Evolutionary conservation across 1,140 invertebrate species (phyloP).

Genomic region (Caenorhabditis remanei): DNA sequence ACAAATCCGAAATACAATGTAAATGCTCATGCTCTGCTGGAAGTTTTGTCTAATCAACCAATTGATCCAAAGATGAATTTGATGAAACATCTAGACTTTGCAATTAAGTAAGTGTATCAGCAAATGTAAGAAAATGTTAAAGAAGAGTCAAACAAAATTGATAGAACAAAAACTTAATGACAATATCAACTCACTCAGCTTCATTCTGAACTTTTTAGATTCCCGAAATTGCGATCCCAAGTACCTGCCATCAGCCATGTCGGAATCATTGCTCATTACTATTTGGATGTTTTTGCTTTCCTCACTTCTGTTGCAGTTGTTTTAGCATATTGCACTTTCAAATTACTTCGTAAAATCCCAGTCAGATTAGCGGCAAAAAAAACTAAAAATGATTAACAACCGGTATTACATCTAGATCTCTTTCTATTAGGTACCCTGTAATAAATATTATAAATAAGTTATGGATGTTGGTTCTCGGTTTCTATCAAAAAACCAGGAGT

Average conservation of each 20-base stretch:
- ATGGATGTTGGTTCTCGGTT: too few relatives aligned
- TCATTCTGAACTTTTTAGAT: not conserved
- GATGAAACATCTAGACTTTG: slow-evolving; percentile 34
- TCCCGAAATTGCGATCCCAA: slow-evolving; percentile 12
- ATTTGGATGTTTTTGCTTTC: not conserved
- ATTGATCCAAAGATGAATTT: slow-evolving; percentile 44
- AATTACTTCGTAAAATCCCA: not conserved
- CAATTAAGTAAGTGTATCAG: not conserved
- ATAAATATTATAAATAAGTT: too few relatives aligned
- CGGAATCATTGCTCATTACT: not conserved
- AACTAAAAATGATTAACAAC: slow-evolving; percentile 1
- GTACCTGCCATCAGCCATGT: not conserved
- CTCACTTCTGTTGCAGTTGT: not conserved
- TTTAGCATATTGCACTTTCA: not conserved
- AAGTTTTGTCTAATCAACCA: not conserved
- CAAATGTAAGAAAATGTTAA: not conserved
- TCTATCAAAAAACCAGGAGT: too few relatives aligned
- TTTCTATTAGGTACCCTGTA: too few relatives aligned
- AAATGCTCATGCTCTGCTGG: not conserved
- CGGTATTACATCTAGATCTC: too few relatives aligned
- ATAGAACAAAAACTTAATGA: too few relatives aligned
- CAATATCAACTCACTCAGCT: too few relatives aligned
- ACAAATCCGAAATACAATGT: slow-evolving; percentile 33
- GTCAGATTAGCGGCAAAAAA: not conserved
- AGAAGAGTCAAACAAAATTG: too few relatives aligned